These are phyloP conservation scores for Chlorodrepanis virens DNA, from an alignment of 2,113 vertebrate genomes.

Conservation along the genomic window DNA sequence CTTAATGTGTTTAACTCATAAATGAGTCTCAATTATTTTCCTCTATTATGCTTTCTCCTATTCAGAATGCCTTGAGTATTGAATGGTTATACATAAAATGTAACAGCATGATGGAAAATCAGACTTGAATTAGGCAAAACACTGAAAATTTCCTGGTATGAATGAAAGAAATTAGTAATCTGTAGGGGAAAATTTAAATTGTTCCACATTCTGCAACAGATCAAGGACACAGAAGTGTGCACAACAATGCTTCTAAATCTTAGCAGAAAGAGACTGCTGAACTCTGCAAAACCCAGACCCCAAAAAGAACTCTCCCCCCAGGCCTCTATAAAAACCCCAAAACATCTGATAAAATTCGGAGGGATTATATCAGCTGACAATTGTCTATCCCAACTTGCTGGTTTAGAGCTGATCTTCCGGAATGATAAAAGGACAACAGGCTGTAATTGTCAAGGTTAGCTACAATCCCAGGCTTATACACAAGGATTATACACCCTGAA, in stretches of 20 bases:
- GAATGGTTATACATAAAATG: neutral
- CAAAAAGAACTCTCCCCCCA: neutral
- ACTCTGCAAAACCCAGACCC: neutral
- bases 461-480: conserved; percentile 53
- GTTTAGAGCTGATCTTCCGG: conserved; percentile 2
- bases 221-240: neutral
- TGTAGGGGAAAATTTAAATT: neutral
- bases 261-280: neutral
- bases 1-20: neutral
- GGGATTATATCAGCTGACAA: neutral
- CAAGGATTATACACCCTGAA: conserved; percentile 65
- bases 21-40: neutral
- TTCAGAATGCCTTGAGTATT: neutral
- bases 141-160: neutral
- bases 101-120: neutral
- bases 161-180: neutral
- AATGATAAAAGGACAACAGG: conserved; percentile 74
- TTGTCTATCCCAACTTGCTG: neutral
- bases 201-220: neutral
- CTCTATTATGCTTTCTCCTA: neutral
- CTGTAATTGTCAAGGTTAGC: conserved; percentile 69
- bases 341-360: neutral
- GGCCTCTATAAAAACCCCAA: neutral
- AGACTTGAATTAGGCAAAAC: neutral
- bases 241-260: neutral